Percentiles rank a stretch among this genome's conserved stretches.
These are phyloP conservation scores for Agrochola circellaris DNA, from an alignment of 2,888 invertebrate species.

Conservation along the genomic window DNA sequence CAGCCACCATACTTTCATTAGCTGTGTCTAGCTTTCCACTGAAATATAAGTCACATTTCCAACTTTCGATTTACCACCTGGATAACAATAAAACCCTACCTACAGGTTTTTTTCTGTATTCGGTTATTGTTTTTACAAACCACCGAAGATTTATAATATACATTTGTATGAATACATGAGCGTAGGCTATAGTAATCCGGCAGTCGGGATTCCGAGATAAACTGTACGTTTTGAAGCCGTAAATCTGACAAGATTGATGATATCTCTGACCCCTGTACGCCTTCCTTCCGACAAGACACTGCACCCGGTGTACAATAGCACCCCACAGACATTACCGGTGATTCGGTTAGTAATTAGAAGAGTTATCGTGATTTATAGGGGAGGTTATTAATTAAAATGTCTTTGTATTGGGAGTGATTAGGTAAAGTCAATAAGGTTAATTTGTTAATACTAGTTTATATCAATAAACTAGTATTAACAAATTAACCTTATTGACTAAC, in stretches of 20 bases:
- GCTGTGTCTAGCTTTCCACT: background rate
- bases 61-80: background rate
- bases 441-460: too few species aligned
- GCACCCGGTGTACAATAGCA: conserved; percentile 65
- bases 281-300: conserved; percentile 71
- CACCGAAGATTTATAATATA: conserved; percentile 43
- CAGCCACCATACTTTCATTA: background rate
- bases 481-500: too few species aligned
- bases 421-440: too few species aligned
- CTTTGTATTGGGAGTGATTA: background rate
- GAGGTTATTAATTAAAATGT: conserved; percentile 10
- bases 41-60: background rate
- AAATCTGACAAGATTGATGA: conserved; percentile 87
- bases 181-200: conserved; percentile 69
- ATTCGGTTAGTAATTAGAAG: conserved; percentile 45
- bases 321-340: conserved; percentile 48
- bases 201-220: conserved; percentile 78
- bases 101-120: background rate
- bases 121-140: conserved; percentile 17
- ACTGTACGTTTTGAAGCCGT: conserved; percentile 76
- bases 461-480: too few species aligned
- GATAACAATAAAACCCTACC: background rate
- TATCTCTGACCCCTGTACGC: conserved; percentile 76
- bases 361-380: conserved; percentile 35
- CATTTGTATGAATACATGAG: conserved; percentile 50